Evolutionary conservation across 2,888 invertebrate genomes (phyloP).

Genomic region (Anagyrus pseudococci): DNA sequence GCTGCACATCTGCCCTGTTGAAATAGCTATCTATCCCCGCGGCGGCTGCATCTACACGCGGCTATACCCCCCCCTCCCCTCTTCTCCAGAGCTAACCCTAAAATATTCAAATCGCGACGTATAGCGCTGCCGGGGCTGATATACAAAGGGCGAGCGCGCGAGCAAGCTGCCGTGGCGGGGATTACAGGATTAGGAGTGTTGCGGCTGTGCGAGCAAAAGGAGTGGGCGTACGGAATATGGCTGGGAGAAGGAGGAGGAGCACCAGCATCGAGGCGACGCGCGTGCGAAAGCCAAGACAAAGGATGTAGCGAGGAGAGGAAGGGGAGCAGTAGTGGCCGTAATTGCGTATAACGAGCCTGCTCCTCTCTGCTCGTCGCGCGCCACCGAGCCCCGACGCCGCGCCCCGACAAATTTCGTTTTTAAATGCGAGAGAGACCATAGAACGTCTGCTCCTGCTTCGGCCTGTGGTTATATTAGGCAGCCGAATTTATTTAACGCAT

Average conservation of each 20-base stretch:
- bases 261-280: not conserved
- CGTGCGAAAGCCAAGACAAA: slow-evolving; percentile 9
- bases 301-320: slow-evolving; percentile 12
- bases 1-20: slow-evolving; percentile 1
- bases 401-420: too few relatives aligned
- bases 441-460: too few relatives aligned
- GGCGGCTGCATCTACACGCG: not conserved
- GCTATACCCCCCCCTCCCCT: not conserved
- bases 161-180: slow-evolving; percentile 17
- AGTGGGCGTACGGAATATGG: slow-evolving; percentile 20
- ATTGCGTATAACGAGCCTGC: too few relatives aligned
- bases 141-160: slow-evolving; percentile 7
- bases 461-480: too few relatives aligned
- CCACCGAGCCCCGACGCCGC: too few relatives aligned
- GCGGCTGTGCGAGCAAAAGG: not conserved
- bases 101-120: slow-evolving; percentile 40
- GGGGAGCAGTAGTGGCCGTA: slow-evolving; percentile 12
- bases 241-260: not conserved
- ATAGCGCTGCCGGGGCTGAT: slow-evolving; percentile 1
- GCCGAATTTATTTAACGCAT: too few relatives aligned
- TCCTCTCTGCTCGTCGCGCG: too few relatives aligned
- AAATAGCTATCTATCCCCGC: not conserved
- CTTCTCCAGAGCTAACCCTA: slow-evolving; percentile 28
- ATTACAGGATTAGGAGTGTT: slow-evolving; percentile 38
- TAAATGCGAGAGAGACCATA: too few relatives aligned